Conservation (phyloP, 2,113 vertebrate genomes). For the Dryoscopus gambensis region DNA sequence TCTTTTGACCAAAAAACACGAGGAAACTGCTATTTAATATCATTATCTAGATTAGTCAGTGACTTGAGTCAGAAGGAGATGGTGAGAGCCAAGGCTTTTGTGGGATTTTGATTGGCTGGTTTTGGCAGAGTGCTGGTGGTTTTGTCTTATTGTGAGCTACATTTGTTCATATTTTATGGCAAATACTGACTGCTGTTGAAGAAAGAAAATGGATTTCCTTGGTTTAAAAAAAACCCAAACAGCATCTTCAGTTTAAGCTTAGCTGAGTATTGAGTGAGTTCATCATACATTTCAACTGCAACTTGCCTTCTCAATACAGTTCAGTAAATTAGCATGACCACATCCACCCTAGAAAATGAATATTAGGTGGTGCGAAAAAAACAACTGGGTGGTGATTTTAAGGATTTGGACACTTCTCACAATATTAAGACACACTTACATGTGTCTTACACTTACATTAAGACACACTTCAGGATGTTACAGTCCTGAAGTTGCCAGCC, state of each 20-base stretch:
- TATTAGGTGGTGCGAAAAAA: not conserved
- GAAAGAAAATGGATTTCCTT: not conserved
- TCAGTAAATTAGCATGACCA: not conserved
- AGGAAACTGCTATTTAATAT: not conserved
- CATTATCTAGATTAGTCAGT: not conserved
- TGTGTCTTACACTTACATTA: too few relatives aligned
- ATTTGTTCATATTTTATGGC: not conserved
- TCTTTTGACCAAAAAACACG: not conserved
- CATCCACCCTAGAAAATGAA: not conserved
- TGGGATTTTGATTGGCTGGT: not conserved
- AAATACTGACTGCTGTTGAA: not conserved
- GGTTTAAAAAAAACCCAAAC: accelerated
- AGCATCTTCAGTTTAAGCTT: not conserved
- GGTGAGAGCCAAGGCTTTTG: not conserved
- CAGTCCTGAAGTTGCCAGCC: not conserved
- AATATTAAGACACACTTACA: not conserved
- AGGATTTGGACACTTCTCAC: not conserved
- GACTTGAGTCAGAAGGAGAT: not conserved
- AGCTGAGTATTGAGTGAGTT: not conserved
- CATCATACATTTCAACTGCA: not conserved
- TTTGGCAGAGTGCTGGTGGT: too few relatives aligned
- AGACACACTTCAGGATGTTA: not conserved
- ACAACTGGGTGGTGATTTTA: not conserved
- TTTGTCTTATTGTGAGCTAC: not conserved
- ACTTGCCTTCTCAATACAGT: not conserved